Evolutionary conservation across 2,888 invertebrate species (phyloP).

Genomic region (Heliconius ethilla): DNA sequence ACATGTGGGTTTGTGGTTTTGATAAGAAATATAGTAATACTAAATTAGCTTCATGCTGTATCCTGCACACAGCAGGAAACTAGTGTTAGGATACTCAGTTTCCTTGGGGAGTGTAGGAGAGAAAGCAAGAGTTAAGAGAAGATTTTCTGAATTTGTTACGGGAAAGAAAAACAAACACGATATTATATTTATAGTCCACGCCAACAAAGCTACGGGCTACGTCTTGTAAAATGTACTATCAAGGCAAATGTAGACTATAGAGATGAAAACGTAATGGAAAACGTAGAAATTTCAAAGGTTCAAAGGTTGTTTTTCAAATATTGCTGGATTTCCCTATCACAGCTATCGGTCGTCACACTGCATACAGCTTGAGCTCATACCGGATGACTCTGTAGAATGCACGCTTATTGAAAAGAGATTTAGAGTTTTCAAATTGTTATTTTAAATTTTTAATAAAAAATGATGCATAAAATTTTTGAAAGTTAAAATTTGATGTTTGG

Average conservation of each 20-base stretch:
- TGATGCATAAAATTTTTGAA: background rate
- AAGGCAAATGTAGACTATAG: background rate
- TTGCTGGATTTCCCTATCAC: background rate
- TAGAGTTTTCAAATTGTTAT: slow-evolving; percentile 14
- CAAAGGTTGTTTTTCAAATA: slow-evolving; percentile 14
- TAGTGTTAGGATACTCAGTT: too few species aligned
- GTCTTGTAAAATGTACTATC: background rate
- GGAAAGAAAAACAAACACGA: background rate
- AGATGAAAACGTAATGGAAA: background rate
- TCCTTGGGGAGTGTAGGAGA: background rate
- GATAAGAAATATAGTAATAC: background rate
- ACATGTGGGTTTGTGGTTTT: background rate
- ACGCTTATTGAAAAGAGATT: slow-evolving; percentile 13
- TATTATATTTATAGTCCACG: background rate
- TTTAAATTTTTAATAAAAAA: slow-evolving; percentile 7
- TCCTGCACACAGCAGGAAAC: too few species aligned
- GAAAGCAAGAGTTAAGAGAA: background rate
- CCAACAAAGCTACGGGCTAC: too few species aligned
- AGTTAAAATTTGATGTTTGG: background rate
- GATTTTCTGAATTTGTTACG: background rate
- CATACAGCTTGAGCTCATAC: slow-evolving; percentile 8
- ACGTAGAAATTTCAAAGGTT: background rate
- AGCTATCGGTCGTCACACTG: slow-evolving; percentile 7
- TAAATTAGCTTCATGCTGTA: too few species aligned
- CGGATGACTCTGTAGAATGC: slow-evolving; percentile 19